Evolutionary conservation across 2,113 vertebrate genomes (phyloP).

Genomic region (Nansenia antarctica): DNA sequence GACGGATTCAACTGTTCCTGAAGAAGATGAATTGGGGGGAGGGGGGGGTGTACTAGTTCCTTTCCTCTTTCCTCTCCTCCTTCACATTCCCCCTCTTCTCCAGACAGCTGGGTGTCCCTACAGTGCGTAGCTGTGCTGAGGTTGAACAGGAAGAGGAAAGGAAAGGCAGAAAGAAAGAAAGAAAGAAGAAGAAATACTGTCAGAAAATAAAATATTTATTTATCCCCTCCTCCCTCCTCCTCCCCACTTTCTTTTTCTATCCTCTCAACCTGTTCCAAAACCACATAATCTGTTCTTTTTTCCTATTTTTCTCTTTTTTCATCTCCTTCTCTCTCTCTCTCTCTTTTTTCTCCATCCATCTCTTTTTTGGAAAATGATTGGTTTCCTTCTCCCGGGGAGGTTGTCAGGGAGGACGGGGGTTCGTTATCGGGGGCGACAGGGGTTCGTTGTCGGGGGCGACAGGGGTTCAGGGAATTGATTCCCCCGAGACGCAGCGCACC

Average conservation of each 20-base stretch:
- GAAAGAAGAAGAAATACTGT: not conserved
- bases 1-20: not conserved
- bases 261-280: not conserved
- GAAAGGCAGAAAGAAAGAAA: not conserved
- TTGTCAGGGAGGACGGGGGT: slow-evolving; percentile 25
- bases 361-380: slow-evolving; percentile 24
- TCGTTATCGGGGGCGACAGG: not conserved
- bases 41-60: not conserved
- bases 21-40: not conserved
- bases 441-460: not conserved
- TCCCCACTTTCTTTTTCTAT: slow-evolving; percentile 8
- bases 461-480: slow-evolving; percentile 9
- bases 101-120: too few species aligned
- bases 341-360: not conserved
- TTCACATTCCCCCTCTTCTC: too few species aligned
- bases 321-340: not conserved
- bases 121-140: not conserved
- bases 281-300: not conserved
- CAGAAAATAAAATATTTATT: not conserved
- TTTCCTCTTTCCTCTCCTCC: not conserved
- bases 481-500: not conserved
- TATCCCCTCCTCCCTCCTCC: not conserved
- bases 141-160: not conserved
- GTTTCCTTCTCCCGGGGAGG: slow-evolving; percentile 22
- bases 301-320: not conserved